Conservation (phyloP, 2,113 vertebrate genomes). For the Lates calcarifer region DNA sequence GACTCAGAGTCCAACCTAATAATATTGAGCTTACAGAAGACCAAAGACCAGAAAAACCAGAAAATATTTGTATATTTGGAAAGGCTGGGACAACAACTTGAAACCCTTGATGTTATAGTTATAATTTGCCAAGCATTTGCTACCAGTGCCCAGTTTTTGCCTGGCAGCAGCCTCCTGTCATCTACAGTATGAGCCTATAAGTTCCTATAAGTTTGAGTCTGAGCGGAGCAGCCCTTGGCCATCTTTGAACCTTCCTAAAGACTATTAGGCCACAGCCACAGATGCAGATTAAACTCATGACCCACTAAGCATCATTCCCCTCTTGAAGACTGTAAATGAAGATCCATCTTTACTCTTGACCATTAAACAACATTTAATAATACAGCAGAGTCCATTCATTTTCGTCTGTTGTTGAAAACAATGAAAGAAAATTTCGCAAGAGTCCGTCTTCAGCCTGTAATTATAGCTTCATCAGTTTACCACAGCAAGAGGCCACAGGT, state of each 20-base stretch:
- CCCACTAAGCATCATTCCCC: background rate
- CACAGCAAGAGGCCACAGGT: slow-evolving; percentile 26
- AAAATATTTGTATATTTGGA: no score
- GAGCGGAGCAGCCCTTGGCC: background rate
- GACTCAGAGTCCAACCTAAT: no score
- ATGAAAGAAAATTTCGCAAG: background rate
- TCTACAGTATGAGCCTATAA: background rate
- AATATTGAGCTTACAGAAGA: no score
- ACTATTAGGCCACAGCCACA: slow-evolving; percentile 10
- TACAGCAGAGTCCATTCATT: background rate
- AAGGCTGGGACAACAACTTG: background rate
- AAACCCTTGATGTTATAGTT: background rate
- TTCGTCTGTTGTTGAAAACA: background rate
- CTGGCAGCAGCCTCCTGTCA: background rate
- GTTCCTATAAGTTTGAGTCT: background rate
- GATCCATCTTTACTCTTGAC: background rate
- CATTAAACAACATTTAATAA: background rate
- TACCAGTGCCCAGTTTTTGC: background rate
- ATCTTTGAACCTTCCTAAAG: slow-evolving; percentile 9
- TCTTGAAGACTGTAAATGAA: background rate
- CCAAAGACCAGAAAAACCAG: no score
- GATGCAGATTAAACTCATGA: slow-evolving; percentile 44
- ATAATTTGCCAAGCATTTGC: background rate
- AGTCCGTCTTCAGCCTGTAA: background rate
- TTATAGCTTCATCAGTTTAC: slow-evolving; percentile 24